Evolutionary conservation across 2,113 vertebrate species (phyloP), one percentile per base, ranked within the genome.

Genomic region (Atrichornis clamosus): DNA sequence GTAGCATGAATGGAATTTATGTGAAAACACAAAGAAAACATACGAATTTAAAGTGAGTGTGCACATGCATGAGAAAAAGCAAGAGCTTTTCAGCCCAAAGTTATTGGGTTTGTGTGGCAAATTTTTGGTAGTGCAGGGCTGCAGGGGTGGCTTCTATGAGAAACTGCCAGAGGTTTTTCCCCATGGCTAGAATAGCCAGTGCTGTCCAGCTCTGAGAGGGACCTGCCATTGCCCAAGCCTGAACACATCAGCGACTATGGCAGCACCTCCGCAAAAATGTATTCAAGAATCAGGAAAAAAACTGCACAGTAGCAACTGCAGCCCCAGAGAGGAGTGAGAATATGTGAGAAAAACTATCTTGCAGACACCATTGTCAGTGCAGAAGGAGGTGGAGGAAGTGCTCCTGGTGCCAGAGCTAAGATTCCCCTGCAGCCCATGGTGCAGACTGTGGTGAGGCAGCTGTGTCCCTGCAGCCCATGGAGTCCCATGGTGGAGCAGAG

Each of bases 171-270:
- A 37, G 63, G 33, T n/a, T 14, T 52, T 37, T 3, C 14, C 1
- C 10, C 1, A 4, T 68, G 28, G 49, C 33, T 15, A 4, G 41
- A 3, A 55, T 4, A 56, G 9, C 7, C 65, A 52, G 17, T 5
- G 8, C 30, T 32, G 81, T 17, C 9, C 0, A 0, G 15, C 41
- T 70, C 30, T 18, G 23, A 30, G 33, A 39, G 0, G 0, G 28
- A 70, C 18, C 28, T 6, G 4, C 8, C 1, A 0, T 37, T 64
- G 35, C 15, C 22, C 72, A 84, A 53, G 21, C 27, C n/a, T 0
- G 0, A 90, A n/a, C 13, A 5, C 14, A 46, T 46, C 33, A 69
- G 22, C 0, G 0, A 11, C 1, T 1, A 22, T 20, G 5, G 20
- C 27, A 85, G 44, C 1, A 1, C 8, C 21, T 78, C 65, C 55